These are phyloP conservation scores for Hemibagrus guttatus DNA, from an alignment of 2,797 vertebrate species.

Conservation along the genomic window DNA sequence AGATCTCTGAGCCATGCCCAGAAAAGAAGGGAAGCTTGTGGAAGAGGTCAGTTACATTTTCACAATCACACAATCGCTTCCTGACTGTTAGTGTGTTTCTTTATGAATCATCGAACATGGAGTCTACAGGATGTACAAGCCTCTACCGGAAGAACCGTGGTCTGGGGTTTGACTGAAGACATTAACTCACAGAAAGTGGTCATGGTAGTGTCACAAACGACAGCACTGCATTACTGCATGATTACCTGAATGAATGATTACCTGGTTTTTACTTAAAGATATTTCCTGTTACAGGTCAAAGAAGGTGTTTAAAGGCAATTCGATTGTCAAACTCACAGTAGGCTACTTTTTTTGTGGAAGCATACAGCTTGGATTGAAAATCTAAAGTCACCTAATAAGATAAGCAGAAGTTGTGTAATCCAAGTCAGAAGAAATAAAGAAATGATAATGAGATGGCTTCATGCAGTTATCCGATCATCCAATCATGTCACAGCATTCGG, in stretches of 20 bases:
- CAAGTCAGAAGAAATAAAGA: background rate
- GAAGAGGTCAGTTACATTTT: constrained; percentile 38
- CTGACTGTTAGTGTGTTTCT: constrained; percentile 36
- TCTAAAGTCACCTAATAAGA: background rate
- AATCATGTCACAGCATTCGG: background rate
- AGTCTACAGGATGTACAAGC: background rate
- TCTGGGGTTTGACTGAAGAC: background rate
- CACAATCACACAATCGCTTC: constrained; percentile 44
- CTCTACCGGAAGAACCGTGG: background rate
- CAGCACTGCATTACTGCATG: too few relatives aligned
- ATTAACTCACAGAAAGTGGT: background rate
- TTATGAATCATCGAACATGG: constrained; percentile 14
- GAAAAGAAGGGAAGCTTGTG: constrained; percentile 19
- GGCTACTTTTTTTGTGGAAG: background rate
- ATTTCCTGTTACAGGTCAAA: background rate
- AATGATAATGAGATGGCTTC: background rate
- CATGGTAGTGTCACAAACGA: too few relatives aligned
- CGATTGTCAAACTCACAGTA: background rate
- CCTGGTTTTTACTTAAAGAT: background rate
- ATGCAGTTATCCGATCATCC: background rate
- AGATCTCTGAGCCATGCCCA: background rate
- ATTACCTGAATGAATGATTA: too few relatives aligned
- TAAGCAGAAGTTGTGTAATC: too few relatives aligned
- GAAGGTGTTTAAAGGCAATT: background rate
- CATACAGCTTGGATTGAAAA: background rate